phyloP scores from a whole-genome alignment of 23 tunicate species.

The Trididemnum nubilum region DNA sequence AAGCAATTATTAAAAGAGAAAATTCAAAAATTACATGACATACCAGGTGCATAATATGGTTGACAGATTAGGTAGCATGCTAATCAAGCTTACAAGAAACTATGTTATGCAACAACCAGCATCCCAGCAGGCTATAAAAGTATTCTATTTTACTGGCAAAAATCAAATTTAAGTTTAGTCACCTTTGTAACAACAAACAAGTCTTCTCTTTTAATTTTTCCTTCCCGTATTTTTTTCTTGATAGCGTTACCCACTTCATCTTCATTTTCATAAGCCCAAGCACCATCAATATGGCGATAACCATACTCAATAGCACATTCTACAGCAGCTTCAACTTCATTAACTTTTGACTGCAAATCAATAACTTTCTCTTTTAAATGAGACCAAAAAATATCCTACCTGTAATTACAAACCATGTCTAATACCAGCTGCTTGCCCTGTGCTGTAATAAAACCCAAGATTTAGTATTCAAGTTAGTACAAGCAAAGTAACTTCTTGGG shows the following conservation, averaged over 20 bases:
- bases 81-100: no score
- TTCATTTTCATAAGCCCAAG: constrained; percentile 55
- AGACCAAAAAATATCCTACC: background rate
- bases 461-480: no score
- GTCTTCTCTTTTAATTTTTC: constrained; percentile 51
- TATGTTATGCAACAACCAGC: no score
- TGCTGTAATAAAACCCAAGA: background rate
- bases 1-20: no score
- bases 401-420: no score
- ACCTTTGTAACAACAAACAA: constrained; percentile 62
- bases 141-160: no score
- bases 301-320: constrained; percentile 49
- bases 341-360: constrained; percentile 22
- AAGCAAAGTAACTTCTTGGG: no score
- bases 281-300: constrained; percentile 63
- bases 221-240: constrained; percentile 32
- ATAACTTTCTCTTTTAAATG: no score
- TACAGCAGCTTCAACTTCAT: constrained; percentile 40
- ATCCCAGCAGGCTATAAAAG: background rate
- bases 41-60: no score
- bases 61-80: no score
- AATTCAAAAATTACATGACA: no score
- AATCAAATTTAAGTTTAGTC: background rate
- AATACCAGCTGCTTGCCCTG: no score
- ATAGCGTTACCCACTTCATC: constrained; percentile 48